Conservation (phyloP, 2,113 vertebrate species). For the Aegithalos caudatus region DNA sequence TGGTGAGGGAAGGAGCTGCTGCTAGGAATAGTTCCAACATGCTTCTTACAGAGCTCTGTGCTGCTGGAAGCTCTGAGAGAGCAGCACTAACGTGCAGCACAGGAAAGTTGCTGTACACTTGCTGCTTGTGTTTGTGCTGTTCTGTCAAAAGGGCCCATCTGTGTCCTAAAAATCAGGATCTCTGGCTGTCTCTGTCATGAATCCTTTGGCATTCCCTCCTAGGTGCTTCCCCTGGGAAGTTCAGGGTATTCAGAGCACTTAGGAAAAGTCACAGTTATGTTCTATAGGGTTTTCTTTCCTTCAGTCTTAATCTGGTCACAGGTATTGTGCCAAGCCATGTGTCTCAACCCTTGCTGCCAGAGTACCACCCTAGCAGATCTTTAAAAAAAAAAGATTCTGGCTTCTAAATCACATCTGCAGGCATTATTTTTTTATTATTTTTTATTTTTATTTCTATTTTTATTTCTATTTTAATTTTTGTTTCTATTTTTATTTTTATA, state of each 20-base stretch:
- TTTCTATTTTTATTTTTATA: not conserved
- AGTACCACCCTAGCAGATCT: not conserved
- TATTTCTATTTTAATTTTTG: too few relatives aligned
- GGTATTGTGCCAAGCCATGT: accelerated
- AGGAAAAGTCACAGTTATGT: not conserved
- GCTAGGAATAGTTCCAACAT: not conserved
- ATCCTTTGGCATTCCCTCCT: not conserved
- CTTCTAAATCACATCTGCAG: not conserved
- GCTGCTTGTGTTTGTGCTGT: not conserved
- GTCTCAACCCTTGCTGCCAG: not conserved
- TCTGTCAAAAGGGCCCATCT: not conserved
- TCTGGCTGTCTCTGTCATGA: not conserved
- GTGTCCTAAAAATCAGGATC: not conserved
- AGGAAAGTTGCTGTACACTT: not conserved
- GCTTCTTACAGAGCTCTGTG: not conserved
- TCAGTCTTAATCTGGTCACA: not conserved
- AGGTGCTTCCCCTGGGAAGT: not conserved
- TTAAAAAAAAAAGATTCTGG: not conserved
- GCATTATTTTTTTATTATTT: not conserved
- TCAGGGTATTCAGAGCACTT: not conserved
- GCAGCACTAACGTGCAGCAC: not conserved
- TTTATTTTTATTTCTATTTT: not conserved
- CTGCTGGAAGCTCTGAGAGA: not conserved
- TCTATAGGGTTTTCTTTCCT: not conserved
- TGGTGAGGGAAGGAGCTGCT: not conserved